These are phyloP conservation scores for Piscicola geometra DNA, from an alignment of 2,888 invertebrate species.

Conservation along the genomic window DNA sequence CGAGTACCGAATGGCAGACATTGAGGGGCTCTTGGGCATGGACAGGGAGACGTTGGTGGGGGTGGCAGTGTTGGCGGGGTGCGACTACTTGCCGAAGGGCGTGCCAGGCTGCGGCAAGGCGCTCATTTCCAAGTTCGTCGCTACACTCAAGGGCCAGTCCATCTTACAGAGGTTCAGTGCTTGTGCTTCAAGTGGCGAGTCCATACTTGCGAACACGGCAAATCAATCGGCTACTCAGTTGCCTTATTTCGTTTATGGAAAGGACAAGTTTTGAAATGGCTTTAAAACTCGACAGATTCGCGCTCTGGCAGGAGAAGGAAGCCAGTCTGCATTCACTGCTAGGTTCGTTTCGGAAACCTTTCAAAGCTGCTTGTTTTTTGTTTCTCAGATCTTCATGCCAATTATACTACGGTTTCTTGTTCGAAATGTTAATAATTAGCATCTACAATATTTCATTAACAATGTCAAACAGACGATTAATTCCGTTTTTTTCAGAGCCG, in stretches of 20 bases:
- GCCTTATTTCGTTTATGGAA: too few relatives aligned
- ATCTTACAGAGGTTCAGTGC: constrained; percentile 33
- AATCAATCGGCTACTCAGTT: not conserved
- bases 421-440: too few relatives aligned
- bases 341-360: too few relatives aligned
- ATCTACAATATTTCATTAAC: too few relatives aligned
- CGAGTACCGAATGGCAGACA: constrained; percentile 66
- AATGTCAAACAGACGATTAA: too few relatives aligned
- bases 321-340: too few relatives aligned
- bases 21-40: constrained; percentile 66
- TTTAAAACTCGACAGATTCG: too few relatives aligned
- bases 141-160: constrained; percentile 28
- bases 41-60: constrained; percentile 78
- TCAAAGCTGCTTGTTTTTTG: too few relatives aligned
- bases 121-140: constrained; percentile 62
- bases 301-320: too few relatives aligned
- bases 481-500: too few relatives aligned
- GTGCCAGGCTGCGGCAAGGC: constrained; percentile 74
- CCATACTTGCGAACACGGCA: not conserved
- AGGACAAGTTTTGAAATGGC: constrained; percentile 34
- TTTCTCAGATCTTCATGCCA: too few relatives aligned
- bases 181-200: not conserved
- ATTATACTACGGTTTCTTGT: too few relatives aligned
- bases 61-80: constrained; percentile 77
- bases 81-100: constrained; percentile 74